Evolutionary conservation across 2,888 invertebrate species (phyloP).

Genomic region (Stenchaetothrips biformis): DNA sequence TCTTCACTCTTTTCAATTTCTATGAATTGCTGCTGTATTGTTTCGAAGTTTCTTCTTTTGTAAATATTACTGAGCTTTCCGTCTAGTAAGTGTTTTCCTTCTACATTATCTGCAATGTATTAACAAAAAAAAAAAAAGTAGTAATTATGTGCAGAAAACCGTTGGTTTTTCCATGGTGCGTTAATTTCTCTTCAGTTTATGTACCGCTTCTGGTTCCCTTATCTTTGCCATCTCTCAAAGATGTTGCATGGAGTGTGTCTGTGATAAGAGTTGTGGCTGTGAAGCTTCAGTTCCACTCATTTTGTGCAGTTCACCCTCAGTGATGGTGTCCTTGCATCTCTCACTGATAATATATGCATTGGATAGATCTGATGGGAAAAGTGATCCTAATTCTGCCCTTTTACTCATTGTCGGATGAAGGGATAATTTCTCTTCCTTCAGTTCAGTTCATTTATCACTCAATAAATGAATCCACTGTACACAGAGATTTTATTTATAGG

Average conservation of each 20-base stretch:
- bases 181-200: not conserved
- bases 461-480: too few species aligned
- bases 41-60: not conserved
- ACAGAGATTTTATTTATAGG: too few species aligned
- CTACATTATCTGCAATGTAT: too few species aligned
- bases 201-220: not conserved
- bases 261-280: constrained; percentile 21
- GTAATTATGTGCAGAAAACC: too few species aligned
- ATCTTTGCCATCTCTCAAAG: not conserved
- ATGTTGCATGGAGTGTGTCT: constrained; percentile 17
- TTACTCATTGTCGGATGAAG: not conserved
- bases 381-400: not conserved
- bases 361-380: not conserved
- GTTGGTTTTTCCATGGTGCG: too few species aligned
- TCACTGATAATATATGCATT: not conserved
- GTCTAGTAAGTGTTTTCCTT: too few species aligned
- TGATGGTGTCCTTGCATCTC: not conserved
- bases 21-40: too few species aligned
- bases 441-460: too few species aligned
- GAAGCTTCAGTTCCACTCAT: not conserved
- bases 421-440: not conserved
- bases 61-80: too few species aligned
- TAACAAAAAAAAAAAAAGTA: too few species aligned
- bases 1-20: too few species aligned
- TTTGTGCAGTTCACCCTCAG: not conserved